phyloP scores from a whole-genome alignment of 2,797 vertebrate genomes.

The Gorsachius magnificus region DNA sequence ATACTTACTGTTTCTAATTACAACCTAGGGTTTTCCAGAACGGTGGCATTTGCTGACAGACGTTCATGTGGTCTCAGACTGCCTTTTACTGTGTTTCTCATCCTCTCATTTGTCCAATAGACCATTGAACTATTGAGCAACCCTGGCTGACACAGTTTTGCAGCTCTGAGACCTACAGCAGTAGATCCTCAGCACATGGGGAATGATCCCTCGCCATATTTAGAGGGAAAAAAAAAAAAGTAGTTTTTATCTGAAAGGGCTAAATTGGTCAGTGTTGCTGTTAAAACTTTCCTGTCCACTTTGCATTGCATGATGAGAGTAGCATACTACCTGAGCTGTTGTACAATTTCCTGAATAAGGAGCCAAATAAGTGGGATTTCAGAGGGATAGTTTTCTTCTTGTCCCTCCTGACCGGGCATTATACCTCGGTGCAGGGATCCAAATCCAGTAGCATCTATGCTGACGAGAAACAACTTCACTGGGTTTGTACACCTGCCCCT shows the following conservation, averaged over 20 bases:
- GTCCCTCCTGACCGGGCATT: slow-evolving; percentile 43
- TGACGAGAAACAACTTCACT: neutral
- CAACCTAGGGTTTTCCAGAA: slow-evolving; percentile 1
- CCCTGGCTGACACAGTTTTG: slow-evolving; percentile 27
- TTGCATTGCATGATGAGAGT: neutral
- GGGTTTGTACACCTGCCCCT: neutral
- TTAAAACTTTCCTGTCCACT: neutral
- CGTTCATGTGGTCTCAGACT: neutral
- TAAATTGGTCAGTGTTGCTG: neutral
- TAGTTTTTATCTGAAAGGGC: neutral
- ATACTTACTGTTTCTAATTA: slow-evolving; percentile 26
- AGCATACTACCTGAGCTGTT: neutral
- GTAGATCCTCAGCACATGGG: neutral
- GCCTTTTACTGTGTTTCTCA: slow-evolving; percentile 17
- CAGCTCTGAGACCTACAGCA: neutral
- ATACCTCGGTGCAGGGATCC: neutral
- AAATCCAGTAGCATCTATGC: slow-evolving; percentile 11
- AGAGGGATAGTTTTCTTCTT: slow-evolving; percentile 38
- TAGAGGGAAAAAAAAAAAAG: neutral
- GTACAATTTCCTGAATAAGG: neutral
- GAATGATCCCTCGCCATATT: neutral
- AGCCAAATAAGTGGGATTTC: slow-evolving; percentile 24
- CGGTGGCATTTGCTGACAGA: neutral
- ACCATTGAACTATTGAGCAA: slow-evolving; percentile 41
- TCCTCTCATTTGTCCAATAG: neutral